Evolutionary conservation across 2,888 invertebrate genomes (phyloP).

Genomic region (Tridacna crocea): DNA sequence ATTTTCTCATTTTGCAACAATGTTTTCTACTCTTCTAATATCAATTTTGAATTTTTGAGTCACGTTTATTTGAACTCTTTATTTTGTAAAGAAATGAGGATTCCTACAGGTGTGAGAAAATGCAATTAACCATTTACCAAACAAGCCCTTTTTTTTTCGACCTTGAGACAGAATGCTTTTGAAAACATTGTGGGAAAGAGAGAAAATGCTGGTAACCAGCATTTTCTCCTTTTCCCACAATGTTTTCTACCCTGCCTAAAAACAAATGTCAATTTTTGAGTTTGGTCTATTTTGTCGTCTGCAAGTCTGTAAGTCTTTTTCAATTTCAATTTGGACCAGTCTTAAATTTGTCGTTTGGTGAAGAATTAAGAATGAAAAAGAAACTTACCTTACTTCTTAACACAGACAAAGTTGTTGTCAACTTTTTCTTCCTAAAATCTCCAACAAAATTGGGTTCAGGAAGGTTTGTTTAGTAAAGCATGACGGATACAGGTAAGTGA

Average conservation of each 20-base stretch:
- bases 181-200: background rate
- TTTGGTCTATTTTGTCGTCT: too few species aligned
- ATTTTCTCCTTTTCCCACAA: background rate
- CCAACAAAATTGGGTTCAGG: background rate
- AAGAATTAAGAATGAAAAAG: background rate
- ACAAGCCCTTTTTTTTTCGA: background rate
- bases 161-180: background rate
- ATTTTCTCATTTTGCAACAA: too few species aligned
- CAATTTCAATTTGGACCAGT: background rate
- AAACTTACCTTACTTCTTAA: too few species aligned
- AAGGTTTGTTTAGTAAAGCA: background rate
- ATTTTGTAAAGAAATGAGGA: too few species aligned
- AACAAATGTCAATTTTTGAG: too few species aligned
- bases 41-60: too few species aligned
- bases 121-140: background rate
- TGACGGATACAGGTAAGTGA: constrained; percentile 10
- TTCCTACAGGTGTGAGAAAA: too few species aligned
- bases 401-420: too few species aligned
- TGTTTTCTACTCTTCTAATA: too few species aligned
- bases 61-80: too few species aligned
- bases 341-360: background rate
- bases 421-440: background rate
- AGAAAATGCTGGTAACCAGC: background rate
- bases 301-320: too few species aligned
- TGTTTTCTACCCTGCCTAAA: background rate